Base-by-base conservation (phyloP, 2,888 invertebrate species). In the Dicycla oo region DNA sequence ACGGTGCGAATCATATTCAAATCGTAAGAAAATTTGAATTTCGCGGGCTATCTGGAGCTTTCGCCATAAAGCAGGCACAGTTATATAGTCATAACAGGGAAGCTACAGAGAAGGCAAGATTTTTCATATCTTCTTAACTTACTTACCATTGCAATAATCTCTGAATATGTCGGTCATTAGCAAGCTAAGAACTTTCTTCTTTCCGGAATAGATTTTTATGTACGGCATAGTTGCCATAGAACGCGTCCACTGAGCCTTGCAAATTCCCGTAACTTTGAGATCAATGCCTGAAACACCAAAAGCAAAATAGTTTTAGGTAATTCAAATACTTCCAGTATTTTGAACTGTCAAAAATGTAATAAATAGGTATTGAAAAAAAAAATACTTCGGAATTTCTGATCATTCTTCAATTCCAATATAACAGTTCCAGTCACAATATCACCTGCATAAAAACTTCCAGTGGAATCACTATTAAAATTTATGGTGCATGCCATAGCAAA, bases 351-450 rank as follows among this genome's bases (percentile, higher is more conserved):
- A 26, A 2, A 7, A 23, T 8, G 0, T 2, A 20, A 40, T 13
- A 26, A 15, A 23, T 11, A 26, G n/a, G n/a, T n/a, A n/a, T n/a
- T 30, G 45, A 38, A 3, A 23, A 30, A 53, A 30, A n/a, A 40
- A 43, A 10, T 91, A 95, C 95, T 84, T 85, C 93, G 88, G 73
- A 95, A 85, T 86, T 91, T 91, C 73, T 89, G 88, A 72, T 89
- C 89, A 78, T 91, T 90, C 58, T 91, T 89, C 77, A 94, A 89
- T 75, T 93, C 91, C 78, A 95, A 80, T 64, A 89, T 86, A n/a
- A 94, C 89, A 10, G 88, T 88, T 77, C 95, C 95, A 53, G 95
- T 95, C 53, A 95, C 93, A 64, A 95, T 91, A 86, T 94, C 93
- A 75, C 95, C 95, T 15, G 93, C 88, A 74, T 94, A 94, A 86